Base-by-base conservation (phyloP, 2,888 invertebrate genomes). In the Eugnorisma glareosa region DNA sequence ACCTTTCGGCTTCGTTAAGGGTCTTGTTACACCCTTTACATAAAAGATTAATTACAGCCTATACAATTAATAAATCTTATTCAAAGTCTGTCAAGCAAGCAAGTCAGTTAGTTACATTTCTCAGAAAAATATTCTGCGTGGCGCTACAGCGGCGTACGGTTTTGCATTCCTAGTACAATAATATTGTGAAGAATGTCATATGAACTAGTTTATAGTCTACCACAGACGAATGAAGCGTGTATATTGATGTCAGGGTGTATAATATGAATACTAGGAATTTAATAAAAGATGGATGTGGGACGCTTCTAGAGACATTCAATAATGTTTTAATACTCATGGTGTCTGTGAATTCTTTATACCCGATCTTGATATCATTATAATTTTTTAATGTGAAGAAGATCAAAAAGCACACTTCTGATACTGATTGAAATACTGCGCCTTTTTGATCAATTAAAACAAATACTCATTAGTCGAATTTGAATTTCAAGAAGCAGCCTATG, bases 231-330 rank as follows among this genome's bases (percentile, higher is more conserved):
- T 51, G 67, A 68, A 75, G 40, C 37, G 37, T n/a, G 18, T 37
- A 40, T 61, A 83, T 57, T 72, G 61, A 71, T 68, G 37, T 67
- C 61, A 66, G 57, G 21, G 67, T 43, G 67, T 48, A 64, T 74
- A 86, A 75, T 83, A 74, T 67, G 57, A 86, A 78, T 77, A 77
- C 72, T 78, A 82, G 73, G 79, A 81, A 86, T 88, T 80, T 84
- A 82, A 79, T 82, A 75, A 73, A 63, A 31, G 57, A 43, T 21
- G n/a, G 35, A 45, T n/a, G 21, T 69, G 61, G 31, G 40, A 68
- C 35, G 8, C 31, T n/a, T 59, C 40, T 57, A 18, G 48, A 1
- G n/a, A 73, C 1, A 57, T 67, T 48, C 45, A n/a, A 57, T 69
- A 69, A 73, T 64, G 15, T 73, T 51, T 68, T 66, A 48, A 35